Evolutionary conservation across 2,797 vertebrate genomes (phyloP).

Genomic region (Naso thynnoides): DNA sequence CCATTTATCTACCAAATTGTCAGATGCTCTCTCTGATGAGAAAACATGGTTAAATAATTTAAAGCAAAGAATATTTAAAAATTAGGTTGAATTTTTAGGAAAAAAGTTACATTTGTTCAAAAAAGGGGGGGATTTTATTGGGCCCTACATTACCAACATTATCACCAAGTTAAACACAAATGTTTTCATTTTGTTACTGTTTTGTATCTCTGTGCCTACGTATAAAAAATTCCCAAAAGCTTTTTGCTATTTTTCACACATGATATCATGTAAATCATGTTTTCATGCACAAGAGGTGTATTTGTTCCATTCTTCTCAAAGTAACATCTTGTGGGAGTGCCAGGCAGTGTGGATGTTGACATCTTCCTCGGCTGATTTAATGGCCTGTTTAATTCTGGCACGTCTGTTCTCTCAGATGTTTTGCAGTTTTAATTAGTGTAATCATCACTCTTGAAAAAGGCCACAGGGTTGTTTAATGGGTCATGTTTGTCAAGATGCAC

Average conservation of each 20-base stretch:
- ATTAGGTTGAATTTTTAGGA: no score
- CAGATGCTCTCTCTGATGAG: no score
- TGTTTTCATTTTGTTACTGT: neutral
- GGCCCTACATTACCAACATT: neutral
- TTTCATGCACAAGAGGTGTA: slow-evolving; percentile 12
- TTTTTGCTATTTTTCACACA: slow-evolving; percentile 8
- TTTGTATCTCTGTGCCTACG: neutral
- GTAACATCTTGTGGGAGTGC: slow-evolving; percentile 51
- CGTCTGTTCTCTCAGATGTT: slow-evolving; percentile 81
- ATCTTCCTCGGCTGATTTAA: slow-evolving; percentile 82
- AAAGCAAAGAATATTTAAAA: no score
- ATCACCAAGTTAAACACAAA: neutral
- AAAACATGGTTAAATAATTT: no score
- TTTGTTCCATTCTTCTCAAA: slow-evolving; percentile 42
- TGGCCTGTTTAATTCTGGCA: slow-evolving; percentile 83
- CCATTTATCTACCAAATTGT: no score
- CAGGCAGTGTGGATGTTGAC: slow-evolving; percentile 77
- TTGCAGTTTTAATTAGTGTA: slow-evolving; percentile 86
- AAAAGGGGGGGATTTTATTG: no score
- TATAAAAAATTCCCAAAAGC: neutral
- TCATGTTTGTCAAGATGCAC: slow-evolving; percentile 87
- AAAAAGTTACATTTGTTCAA: no score
- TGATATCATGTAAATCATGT: slow-evolving; percentile 16
- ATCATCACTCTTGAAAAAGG: slow-evolving; percentile 83
- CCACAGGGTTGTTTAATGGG: slow-evolving; percentile 83